A percentile compares a stretch with the other conserved stretches of the same genome.
These are phyloP conservation scores for Rhyacichthys aspro DNA, from an alignment of 2,797 vertebrate species.

Conservation along the genomic window DNA sequence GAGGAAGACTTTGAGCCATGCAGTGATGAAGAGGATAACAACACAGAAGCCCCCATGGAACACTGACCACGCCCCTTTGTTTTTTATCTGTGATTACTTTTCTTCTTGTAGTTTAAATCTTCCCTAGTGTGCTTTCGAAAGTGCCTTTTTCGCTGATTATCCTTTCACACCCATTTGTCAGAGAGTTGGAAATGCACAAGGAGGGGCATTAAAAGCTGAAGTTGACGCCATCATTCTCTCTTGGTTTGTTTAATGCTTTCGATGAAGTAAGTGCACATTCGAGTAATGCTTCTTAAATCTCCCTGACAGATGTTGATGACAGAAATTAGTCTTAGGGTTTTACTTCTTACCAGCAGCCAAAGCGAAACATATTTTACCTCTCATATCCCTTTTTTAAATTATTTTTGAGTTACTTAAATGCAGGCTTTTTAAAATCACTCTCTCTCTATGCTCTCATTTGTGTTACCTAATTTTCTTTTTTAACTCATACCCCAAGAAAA, in stretches of 20 bases:
- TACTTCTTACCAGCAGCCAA: constrained; percentile 38
- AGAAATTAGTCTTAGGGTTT: constrained; percentile 55
- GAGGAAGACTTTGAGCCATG: constrained; percentile 79
- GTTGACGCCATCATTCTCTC: constrained; percentile 37
- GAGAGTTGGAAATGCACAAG: constrained; percentile 33
- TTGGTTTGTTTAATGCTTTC: constrained; percentile 53
- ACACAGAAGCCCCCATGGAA: constrained; percentile 73
- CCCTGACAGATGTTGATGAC: constrained; percentile 54
- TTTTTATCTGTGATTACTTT: constrained; percentile 14
- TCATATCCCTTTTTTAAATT: constrained; percentile 24
- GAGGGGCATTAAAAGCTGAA: constrained; percentile 51
- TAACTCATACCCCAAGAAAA: constrained; percentile 22
- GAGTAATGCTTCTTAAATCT: constrained; percentile 52
- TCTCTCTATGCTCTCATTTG: neutral
- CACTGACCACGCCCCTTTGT: constrained; percentile 60
- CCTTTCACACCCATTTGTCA: constrained; percentile 42
- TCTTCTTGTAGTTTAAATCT: constrained; percentile 18
- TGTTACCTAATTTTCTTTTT: constrained; percentile 14
- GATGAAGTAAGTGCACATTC: constrained; percentile 49
- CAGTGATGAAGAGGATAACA: constrained; percentile 75
- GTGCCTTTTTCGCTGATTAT: constrained; percentile 56
- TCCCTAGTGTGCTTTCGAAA: constrained; percentile 21
- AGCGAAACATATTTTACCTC: constrained; percentile 44
- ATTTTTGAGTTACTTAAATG: neutral
- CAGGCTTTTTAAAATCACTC: neutral